Evolutionary conservation across 2,888 invertebrate species (phyloP).

Genomic region (Drosophila suboccidentalis): DNA sequence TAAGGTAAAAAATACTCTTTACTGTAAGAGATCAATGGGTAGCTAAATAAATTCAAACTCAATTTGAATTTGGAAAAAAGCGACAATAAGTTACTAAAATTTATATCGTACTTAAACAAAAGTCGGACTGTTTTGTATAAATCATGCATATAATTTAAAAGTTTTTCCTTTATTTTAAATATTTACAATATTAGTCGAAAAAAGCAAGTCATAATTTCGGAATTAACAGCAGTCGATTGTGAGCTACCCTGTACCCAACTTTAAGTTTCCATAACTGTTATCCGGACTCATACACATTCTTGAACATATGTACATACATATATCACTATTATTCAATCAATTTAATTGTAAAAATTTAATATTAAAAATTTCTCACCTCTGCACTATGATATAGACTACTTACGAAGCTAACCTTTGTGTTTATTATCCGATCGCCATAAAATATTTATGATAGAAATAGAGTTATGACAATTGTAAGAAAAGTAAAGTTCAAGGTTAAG

Average conservation of each 20-base stretch:
- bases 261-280: not conserved
- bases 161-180: not conserved
- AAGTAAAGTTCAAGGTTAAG: not conserved
- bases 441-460: not conserved
- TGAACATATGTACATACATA: no score
- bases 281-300: not conserved
- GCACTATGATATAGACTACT: not conserved
- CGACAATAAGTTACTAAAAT: not conserved
- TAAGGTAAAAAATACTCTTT: slow-evolving; percentile 68
- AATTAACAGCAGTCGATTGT: not conserved
- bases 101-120: not conserved
- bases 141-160: not conserved
- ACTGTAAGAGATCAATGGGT: not conserved
- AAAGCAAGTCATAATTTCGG: not conserved
- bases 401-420: not conserved
- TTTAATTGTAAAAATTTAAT: no score
- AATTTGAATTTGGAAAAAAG: not conserved
- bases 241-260: not conserved
- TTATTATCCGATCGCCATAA: not conserved
- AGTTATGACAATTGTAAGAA: not conserved
- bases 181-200: not conserved
- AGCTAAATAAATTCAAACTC: not conserved
- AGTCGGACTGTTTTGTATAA: not conserved
- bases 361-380: no score
- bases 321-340: no score